These are phyloP conservation scores for Hylaeus anthracinus DNA, from an alignment of 1,140 invertebrate species.

Conservation along the genomic window DNA sequence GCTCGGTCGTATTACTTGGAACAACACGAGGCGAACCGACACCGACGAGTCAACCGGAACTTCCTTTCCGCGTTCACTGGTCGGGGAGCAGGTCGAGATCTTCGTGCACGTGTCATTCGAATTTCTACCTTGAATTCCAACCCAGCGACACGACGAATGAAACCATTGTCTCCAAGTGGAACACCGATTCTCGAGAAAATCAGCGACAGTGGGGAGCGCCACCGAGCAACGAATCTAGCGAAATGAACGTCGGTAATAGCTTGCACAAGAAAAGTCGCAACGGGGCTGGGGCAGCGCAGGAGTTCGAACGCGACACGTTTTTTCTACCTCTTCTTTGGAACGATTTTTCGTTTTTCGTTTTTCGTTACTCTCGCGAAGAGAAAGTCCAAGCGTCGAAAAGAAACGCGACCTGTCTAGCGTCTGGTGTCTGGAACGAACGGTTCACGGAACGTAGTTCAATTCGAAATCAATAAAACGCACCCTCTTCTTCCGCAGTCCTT, in stretches of 20 bases:
- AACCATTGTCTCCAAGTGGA: conserved; percentile 31
- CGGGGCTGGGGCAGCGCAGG: too few species aligned
- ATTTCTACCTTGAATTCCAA: conserved; percentile 47
- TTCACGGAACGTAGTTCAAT: neutral
- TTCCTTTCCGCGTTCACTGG: conserved; percentile 48
- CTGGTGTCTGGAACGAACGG: too few species aligned
- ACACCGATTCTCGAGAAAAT: neutral
- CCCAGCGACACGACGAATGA: conserved; percentile 52
- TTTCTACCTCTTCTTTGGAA: too few species aligned
- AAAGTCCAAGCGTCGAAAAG: too few species aligned
- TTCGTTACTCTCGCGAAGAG: too few species aligned
- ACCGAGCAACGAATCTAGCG: neutral
- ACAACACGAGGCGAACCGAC: conserved; percentile 10
- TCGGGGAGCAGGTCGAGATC: conserved; percentile 5
- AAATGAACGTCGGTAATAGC: neutral
- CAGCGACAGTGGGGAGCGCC: neutral
- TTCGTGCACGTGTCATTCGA: conserved; percentile 34
- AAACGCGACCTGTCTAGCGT: too few species aligned
- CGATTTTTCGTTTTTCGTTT: too few species aligned
- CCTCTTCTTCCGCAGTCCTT: neutral
- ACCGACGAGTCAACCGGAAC: conserved; percentile 44
- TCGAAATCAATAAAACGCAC: neutral
- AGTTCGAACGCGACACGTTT: too few species aligned
- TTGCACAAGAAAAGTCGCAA: too few species aligned
- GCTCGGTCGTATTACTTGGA: conserved; percentile 25